Base-by-base conservation (phyloP, 1,140 invertebrate genomes). In the Drosophila albomicans region DNA sequence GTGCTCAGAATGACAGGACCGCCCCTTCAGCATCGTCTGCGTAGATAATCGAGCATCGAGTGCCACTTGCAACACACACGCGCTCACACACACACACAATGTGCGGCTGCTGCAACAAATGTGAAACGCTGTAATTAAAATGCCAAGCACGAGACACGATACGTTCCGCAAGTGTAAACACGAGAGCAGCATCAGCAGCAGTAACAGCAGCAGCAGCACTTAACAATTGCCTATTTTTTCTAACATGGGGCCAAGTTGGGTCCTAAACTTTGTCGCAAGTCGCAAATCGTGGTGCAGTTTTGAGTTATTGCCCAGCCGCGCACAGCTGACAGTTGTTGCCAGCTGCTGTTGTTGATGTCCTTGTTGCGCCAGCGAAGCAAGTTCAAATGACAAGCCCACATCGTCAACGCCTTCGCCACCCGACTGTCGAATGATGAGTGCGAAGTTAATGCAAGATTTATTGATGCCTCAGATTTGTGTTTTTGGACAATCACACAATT, bases 361-460 rank as follows among this genome's bases (percentile, higher is more conserved):
- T 43, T 72, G 54, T 41, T 49, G 67, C 67, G 32, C 13, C 52
- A 74, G 78, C 78, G 57, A 68, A 57, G 57, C 56, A 52, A 86
- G 63, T 85, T 81, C 62, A 65, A 71, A 68, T 59, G 67, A 79
- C 81, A 73, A 76, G 72, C 54, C 58, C 51, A 49, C 67, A 11
- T 62, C 28, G 49, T 45, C 49, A 32, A 35, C 28, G 48, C 59
- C 6, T 13, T 30, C 4, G 15, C 43, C n/a, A 6, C 28, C 48
- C 28, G 20, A 25, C 41, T 43, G 11, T 25, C 38, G 41, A 25
- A 77, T 85, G 75, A 73, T 70, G 79, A 63, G 16, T 54, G 66
- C 69, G 49, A 66, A 69, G 75, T 84, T 84, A 87, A 89, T 88
- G 82, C 68, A 73, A 88, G 81, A 88, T 81, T 87, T 88, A 88